phyloP scores from a whole-genome alignment of 1,140 invertebrate species.

The Anthonomus grandis region DNA sequence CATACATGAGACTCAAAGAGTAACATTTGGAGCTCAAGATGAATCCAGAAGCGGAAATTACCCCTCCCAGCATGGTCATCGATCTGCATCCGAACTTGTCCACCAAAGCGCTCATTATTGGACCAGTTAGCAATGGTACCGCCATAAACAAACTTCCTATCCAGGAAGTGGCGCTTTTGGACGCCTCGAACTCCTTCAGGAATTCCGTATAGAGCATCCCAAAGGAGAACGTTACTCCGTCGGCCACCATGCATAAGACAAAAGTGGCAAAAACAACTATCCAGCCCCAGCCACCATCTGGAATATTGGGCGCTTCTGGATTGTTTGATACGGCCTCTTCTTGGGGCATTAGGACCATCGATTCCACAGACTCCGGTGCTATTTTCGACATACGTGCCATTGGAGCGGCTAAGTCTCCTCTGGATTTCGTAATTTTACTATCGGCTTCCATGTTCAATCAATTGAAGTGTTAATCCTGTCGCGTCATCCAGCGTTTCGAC shows the following conservation, averaged over 20 bases:
- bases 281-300: constrained; percentile 82
- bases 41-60: constrained; percentile 76
- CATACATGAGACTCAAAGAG: constrained; percentile 72
- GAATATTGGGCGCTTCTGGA: constrained; percentile 55
- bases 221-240: constrained; percentile 91
- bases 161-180: constrained; percentile 81
- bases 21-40: constrained; percentile 70
- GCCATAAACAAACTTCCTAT: constrained; percentile 86
- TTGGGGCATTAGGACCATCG: not conserved
- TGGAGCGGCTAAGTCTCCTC: constrained; percentile 34
- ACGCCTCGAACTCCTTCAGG: constrained; percentile 74
- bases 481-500: constrained; percentile 39
- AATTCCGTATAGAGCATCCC: constrained; percentile 86
- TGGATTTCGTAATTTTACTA: not conserved
- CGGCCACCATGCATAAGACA: constrained; percentile 84
- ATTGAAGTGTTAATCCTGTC: constrained; percentile 19
- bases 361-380: constrained; percentile 25
- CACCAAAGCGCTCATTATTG: constrained; percentile 80
- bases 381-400: constrained; percentile 45
- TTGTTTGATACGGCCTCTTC: not conserved
- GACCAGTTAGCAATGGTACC: constrained; percentile 82
- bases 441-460: constrained; percentile 18
- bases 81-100: constrained; percentile 84
- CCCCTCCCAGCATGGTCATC: constrained; percentile 76
- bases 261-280: constrained; percentile 82